Evolutionary conservation across 2,113 vertebrate genomes (phyloP).

Genomic region (Xyrauchen texanus): DNA sequence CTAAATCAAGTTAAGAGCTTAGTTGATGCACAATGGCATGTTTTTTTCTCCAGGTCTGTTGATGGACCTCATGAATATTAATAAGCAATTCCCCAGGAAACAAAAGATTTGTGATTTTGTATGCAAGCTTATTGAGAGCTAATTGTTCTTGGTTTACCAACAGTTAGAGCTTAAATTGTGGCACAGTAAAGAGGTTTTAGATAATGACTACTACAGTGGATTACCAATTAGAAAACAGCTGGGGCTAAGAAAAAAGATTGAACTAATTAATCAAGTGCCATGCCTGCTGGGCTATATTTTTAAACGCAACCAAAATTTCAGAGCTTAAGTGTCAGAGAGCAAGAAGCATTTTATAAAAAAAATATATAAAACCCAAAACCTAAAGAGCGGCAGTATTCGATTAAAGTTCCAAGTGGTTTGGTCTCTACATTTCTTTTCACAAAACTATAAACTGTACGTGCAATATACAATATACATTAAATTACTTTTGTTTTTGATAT

Average conservation of each 20-base stretch:
- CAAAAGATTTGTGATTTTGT: conserved; percentile 43
- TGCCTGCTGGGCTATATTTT: conserved; percentile 2
- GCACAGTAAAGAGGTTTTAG: conserved; percentile 43
- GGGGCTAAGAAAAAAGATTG: conserved; percentile 32
- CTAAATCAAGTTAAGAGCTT: conserved; percentile 48
- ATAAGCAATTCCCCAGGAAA: conserved; percentile 48
- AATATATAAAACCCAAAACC: too few species aligned
- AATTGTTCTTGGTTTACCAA: conserved; percentile 50
- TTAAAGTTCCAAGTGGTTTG: too few species aligned
- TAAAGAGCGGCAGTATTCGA: too few species aligned
- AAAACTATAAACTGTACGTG: too few species aligned
- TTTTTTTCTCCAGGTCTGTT: conserved; percentile 34
- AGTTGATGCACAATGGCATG: conserved; percentile 30
- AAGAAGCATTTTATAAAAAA: neutral
- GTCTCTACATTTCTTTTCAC: too few species aligned
- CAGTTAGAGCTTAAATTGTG: conserved; percentile 39
- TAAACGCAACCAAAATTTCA: conserved; percentile 1
- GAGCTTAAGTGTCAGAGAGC: neutral
- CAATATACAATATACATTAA: too few species aligned
- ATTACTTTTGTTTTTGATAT: too few species aligned
- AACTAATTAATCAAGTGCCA: conserved; percentile 41
- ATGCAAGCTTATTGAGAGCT: conserved; percentile 42
- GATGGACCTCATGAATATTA: conserved; percentile 55
- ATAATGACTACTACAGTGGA: conserved; percentile 57
- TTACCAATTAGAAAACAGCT: conserved; percentile 58